These are phyloP conservation scores for Apotomis capreana DNA, from an alignment of 2,888 invertebrate species.

Conservation along the genomic window DNA sequence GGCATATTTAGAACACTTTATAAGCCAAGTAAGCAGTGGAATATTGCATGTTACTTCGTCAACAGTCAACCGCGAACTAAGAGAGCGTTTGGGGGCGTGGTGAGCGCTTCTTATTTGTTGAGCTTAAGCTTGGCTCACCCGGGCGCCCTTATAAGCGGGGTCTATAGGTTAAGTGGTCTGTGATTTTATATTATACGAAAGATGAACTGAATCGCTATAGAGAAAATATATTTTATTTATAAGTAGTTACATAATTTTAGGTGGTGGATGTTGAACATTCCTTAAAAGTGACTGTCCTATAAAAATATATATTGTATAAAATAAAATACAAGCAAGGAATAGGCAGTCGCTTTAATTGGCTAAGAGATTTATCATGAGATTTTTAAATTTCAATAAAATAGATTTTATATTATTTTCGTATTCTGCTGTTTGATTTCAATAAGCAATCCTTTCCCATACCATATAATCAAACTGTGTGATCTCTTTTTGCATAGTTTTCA, in stretches of 20 bases:
- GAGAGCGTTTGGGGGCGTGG: no score
- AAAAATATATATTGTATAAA: not conserved
- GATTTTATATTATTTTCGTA: constrained; percentile 29
- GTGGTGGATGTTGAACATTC: constrained; percentile 39
- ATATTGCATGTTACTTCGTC: no score
- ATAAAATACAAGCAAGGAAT: not conserved
- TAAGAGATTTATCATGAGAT: constrained; percentile 39
- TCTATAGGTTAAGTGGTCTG: no score
- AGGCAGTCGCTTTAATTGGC: not conserved
- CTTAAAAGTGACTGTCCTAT: constrained; percentile 2
- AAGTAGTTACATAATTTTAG: not conserved
- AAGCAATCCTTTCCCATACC: no score
- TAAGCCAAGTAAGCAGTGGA: no score
- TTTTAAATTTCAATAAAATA: constrained; percentile 23
- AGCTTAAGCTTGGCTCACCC: no score
- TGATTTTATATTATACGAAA: constrained; percentile 15
- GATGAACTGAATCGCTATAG: constrained; percentile 28
- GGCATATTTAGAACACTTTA: no score
- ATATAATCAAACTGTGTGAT: no score
- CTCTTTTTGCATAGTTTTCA: no score
- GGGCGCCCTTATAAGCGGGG: no score
- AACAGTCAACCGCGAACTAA: no score
- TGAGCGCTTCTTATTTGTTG: no score
- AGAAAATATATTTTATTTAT: constrained; percentile 22
- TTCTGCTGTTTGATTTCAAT: constrained; percentile 5